Base-by-base conservation (phyloP, 2,797 vertebrate genomes). In the Acomys russatus region DNA sequence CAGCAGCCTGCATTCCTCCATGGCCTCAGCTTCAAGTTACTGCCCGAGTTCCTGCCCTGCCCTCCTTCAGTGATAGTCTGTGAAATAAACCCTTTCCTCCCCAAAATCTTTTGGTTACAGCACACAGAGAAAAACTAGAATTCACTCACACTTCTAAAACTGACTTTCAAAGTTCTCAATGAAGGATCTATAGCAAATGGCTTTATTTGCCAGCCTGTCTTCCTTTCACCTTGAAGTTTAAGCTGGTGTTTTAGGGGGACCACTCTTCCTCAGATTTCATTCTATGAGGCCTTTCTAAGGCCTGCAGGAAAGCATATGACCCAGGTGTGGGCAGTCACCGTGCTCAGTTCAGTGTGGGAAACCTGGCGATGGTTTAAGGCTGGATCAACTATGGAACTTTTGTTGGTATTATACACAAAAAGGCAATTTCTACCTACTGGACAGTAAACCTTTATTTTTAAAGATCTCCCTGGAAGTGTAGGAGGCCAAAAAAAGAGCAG, bases 381-480 rank as follows among this genome's bases (percentile, higher is more conserved):
- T 33, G n/a, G 71, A 30, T 82, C n/a, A 78, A 20, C n/a, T 59
- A n/a, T 74, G 63, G 22, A 63, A 76, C 64, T 80, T 83, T 28
- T 35, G 78, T n/a, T 71, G 54, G n/a, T 38, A 44, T 28, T 79
- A 54, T 35, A 61, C 77, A 10, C n/a, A 90, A 90, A 96, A 51
- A 83, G 73, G 30, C 18, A 63, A 38, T 61, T 71, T 82, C 22
- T 79, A 71, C 4, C 80, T 33, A 76, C 1, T 30, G 35, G 22
- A 61, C 1, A n/a, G 68, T 49, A 73, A 35, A 71, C 9, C 79
- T 79, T 56, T 54, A 82, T 71, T 80, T 92, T 7, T 66, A 94
- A 90, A 97, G 79, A 56, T 22, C 79, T 79, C 59, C 70, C 44
- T 83, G 84, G 93, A 91, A 92, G 78, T 38, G 70, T 49, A 73